phyloP scores from a whole-genome alignment of 2,888 invertebrate genomes.

The Hypena proboscidalis region DNA sequence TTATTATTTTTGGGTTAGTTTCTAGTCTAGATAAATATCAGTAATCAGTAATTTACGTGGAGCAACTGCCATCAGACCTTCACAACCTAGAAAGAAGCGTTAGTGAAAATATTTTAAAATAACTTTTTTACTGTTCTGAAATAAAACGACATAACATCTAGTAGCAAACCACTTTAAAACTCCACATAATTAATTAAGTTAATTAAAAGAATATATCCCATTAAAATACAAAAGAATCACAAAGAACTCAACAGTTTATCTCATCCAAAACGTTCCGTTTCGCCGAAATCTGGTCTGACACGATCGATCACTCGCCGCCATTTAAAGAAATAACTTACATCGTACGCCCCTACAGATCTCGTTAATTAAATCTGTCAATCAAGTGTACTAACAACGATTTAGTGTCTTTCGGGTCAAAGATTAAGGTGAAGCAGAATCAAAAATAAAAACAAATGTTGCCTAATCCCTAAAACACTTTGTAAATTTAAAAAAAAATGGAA shows the following conservation, averaged over 20 bases:
- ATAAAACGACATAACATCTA: no score
- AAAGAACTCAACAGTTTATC: not conserved
- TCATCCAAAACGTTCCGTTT: slow-evolving; percentile 13
- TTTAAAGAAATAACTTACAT: slow-evolving; percentile 43
- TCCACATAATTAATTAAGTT: no score
- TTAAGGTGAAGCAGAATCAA: slow-evolving; percentile 16
- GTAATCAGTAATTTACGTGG: no score
- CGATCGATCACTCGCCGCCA: slow-evolving; percentile 58
- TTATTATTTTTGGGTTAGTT: no score
- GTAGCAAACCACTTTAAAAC: no score
- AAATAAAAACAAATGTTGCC: not conserved
- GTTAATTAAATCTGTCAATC: slow-evolving; percentile 81
- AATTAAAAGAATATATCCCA: no score
- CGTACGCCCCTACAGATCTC: slow-evolving; percentile 53
- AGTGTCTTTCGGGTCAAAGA: slow-evolving; percentile 55
- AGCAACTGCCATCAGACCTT: no score
- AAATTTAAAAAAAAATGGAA: no score
- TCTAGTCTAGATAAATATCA: no score
- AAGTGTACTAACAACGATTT: slow-evolving; percentile 54
- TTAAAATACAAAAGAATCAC: not conserved
- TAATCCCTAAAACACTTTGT: not conserved
- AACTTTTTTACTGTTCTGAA: no score
- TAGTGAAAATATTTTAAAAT: no score
- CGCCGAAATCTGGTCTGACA: slow-evolving; percentile 35
- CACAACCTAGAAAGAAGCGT: no score